Evolutionary conservation across 2,113 vertebrate genomes (phyloP), one percentile per base, ranked within the genome.

Genomic region (Murina feae): DNA sequence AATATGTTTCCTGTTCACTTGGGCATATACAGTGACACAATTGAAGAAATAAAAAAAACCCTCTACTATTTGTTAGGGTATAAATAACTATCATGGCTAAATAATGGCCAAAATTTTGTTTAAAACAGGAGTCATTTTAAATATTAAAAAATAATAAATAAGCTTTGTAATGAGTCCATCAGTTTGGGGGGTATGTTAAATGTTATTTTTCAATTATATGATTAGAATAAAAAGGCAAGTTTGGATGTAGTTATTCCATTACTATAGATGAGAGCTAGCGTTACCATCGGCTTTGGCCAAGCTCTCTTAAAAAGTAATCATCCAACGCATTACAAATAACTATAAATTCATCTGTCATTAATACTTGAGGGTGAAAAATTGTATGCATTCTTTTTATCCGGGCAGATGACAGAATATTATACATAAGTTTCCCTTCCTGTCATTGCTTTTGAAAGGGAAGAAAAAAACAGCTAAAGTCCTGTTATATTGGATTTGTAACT

Each of bases 301-400:
- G 81, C 32, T 96, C 87, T 58, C 95, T 95, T 91, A 58, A 69
- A 96, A 97, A 96, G 93, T 68, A 97, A 69, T 96, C 95, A 96
- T 95, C 95, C 72, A 94, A 97, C 98, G 60, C 58, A 95, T 96
- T 96, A 97, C 89, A 97, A 98, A 96, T 97, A 95, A 86, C 85
- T 71, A 85, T 25, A 80, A 97, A 93, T 95, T 97, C 86, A 84
- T 96, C 90, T 69, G 68, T 97, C 98, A 97, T 93, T 97, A 98
- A 96, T 95, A 97, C 65, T 96, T 91, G 94, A 97, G 91, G 25
- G 13, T 90, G 76, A 89, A 21, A 93, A 97, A 97, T 91, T 90
- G 4, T 53, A 86, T 95, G 92, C 90, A 85, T 95, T 97, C 86
- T 95, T 95, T 97, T 96, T 94, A 96, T 94, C 87, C 47, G 84